Percentiles rank a stretch among this genome's conserved stretches.
Conservation (phyloP, 2,888 invertebrate genomes). For the Galeruca laticollis region DNA sequence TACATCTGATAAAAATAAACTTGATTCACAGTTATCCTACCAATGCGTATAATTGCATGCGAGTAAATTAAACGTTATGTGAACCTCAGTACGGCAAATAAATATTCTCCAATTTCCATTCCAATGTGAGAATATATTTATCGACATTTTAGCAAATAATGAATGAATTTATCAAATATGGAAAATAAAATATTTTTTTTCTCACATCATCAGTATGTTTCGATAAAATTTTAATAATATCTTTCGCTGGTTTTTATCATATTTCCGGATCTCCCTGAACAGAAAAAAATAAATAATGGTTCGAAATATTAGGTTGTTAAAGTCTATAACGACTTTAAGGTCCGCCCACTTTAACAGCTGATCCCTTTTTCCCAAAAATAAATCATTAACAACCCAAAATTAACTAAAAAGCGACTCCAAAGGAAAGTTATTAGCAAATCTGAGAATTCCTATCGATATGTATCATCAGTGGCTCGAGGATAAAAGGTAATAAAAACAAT, state of each 20-base stretch:
- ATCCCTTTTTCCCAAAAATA: constrained; percentile 31
- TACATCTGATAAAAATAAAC: not conserved
- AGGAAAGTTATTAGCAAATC: constrained; percentile 25
- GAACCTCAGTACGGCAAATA: not conserved
- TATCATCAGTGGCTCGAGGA: not conserved
- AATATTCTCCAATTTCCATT: not conserved
- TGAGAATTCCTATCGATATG: not conserved
- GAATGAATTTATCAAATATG: not conserved
- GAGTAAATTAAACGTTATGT: not conserved
- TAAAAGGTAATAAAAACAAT: not conserved
- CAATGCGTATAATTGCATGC: not conserved
- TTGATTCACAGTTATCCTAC: not conserved
- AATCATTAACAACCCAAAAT: constrained; percentile 30
- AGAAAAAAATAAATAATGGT: constrained; percentile 28
- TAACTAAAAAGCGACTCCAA: constrained; percentile 22
- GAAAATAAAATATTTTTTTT: not conserved
- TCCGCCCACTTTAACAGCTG: constrained; percentile 29
- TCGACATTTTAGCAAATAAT: not conserved
- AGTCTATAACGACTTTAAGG: constrained; percentile 27
- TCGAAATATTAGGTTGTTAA: constrained; percentile 32
- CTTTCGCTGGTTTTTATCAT: constrained; percentile 13
- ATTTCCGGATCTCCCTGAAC: constrained; percentile 19
- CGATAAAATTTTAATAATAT: constrained; percentile 6
- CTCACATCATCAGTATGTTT: not conserved
- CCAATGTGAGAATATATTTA: not conserved